phyloP scores from a whole-genome alignment of 2,888 invertebrate genomes.

The Oconnorella tubifera region DNA sequence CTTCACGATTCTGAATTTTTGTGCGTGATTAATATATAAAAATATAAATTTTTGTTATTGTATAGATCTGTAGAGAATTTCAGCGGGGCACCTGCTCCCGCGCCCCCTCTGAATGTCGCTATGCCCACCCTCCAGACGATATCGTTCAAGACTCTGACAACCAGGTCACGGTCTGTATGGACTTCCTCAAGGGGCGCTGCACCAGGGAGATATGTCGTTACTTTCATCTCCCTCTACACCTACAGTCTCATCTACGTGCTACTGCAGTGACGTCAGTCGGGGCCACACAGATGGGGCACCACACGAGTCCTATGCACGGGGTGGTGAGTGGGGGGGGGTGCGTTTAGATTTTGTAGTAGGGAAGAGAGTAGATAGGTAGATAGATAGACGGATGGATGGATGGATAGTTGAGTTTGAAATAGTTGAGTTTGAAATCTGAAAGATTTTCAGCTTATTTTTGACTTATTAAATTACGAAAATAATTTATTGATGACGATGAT shows the following conservation, averaged over 20 bases:
- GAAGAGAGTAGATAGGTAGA: no score
- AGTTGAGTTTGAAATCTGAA: no score
- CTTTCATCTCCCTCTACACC: constrained; percentile 99
- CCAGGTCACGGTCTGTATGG: constrained; percentile 99
- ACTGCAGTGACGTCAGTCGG: not conserved
- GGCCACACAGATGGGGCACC: not conserved
- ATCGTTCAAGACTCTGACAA: constrained; percentile 92
- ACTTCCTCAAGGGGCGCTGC: constrained; percentile 80
- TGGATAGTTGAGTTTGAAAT: no score
- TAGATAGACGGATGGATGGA: no score
- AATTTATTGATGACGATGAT: not conserved
- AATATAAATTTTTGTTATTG: no score
- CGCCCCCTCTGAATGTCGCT: constrained; percentile 95
- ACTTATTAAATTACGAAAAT: no score
- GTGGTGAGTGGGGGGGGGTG: no score
- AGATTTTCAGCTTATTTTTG: no score
- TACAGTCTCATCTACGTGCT: constrained; percentile 64
- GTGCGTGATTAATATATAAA: no score
- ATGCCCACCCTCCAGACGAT: constrained; percentile 93
- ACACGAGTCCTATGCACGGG: not conserved
- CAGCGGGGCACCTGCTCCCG: constrained; percentile 98
- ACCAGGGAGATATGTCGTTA: constrained; percentile 99
- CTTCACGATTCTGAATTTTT: no score
- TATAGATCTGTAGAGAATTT: constrained; percentile 89
- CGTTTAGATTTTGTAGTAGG: no score